phyloP scores from a whole-genome alignment of 2,797 vertebrate species.

The Pristis pectinata region DNA sequence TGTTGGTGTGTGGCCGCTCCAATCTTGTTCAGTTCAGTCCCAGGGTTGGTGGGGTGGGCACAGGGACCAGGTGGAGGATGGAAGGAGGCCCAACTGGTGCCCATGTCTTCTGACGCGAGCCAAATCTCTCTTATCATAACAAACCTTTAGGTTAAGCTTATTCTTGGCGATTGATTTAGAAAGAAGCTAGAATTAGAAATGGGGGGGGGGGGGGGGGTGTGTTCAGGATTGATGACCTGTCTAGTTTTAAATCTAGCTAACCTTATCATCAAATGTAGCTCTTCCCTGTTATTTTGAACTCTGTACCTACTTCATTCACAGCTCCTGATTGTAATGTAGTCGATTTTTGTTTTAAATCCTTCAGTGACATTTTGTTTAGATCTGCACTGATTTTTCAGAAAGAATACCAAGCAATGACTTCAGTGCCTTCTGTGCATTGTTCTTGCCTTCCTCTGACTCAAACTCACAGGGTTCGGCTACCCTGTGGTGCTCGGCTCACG shows the following conservation, averaged over 20 bases:
- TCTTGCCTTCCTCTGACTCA: not conserved
- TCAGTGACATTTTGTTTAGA: not conserved
- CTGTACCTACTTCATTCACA: not conserved
- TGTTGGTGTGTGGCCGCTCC: not conserved
- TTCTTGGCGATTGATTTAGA: not conserved
- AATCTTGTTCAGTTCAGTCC: not conserved
- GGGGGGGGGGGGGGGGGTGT: not conserved
- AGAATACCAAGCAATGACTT: not conserved
- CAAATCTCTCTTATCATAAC: not conserved
- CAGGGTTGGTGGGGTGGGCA: not conserved
- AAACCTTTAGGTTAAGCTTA: not conserved
- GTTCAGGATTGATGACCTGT: not conserved
- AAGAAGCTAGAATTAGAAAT: not conserved
- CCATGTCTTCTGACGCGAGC: no score
- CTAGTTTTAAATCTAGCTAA: not conserved
- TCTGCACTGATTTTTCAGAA: not conserved
- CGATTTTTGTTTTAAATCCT: not conserved
- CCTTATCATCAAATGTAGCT: not conserved
- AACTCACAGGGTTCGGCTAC: not conserved
- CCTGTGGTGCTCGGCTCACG: not conserved
- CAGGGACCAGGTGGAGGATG: no score
- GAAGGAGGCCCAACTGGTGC: not conserved
- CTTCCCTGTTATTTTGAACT: no score
- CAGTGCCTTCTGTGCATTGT: not conserved
- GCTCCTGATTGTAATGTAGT: not conserved